Conservation (phyloP, 2,888 invertebrate genomes). For the Ommatoiulus sabulosus region DNA sequence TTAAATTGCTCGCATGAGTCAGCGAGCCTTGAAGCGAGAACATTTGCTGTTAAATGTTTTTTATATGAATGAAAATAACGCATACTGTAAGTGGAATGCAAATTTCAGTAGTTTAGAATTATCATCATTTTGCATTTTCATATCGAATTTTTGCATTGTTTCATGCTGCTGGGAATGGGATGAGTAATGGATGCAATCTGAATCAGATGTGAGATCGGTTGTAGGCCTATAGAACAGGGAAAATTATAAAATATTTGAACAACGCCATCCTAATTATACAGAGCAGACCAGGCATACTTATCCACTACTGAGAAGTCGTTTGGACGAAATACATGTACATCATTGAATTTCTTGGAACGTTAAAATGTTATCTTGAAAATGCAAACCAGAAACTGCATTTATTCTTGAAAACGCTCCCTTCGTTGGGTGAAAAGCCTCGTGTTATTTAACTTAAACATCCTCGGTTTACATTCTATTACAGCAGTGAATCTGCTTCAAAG, state of each 20-base stretch:
- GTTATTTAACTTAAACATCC: slow-evolving; percentile 3
- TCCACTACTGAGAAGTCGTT: neutral
- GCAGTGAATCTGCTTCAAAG: neutral
- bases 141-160: too few species aligned
- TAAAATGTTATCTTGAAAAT: neutral
- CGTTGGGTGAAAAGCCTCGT: neutral
- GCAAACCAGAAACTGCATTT: neutral
- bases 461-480: slow-evolving; percentile 32
- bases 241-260: too few species aligned
- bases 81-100: neutral
- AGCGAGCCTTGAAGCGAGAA: neutral
- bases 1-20: neutral
- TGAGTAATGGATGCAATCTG: too few species aligned
- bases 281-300: too few species aligned
- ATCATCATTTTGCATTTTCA: too few species aligned
- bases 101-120: neutral
- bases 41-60: neutral
- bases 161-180: too few species aligned
- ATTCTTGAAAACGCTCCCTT: neutral
- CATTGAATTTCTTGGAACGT: too few species aligned
- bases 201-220: too few species aligned
- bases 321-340: neutral
- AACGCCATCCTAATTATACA: too few species aligned
- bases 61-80: neutral
- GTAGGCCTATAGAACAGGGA: too few species aligned